A percentile compares a stretch with the other conserved stretches of the same genome.
These are phyloP conservation scores for Baryphthengus martii DNA, from an alignment of 2,113 vertebrate species.

Conservation along the genomic window DNA sequence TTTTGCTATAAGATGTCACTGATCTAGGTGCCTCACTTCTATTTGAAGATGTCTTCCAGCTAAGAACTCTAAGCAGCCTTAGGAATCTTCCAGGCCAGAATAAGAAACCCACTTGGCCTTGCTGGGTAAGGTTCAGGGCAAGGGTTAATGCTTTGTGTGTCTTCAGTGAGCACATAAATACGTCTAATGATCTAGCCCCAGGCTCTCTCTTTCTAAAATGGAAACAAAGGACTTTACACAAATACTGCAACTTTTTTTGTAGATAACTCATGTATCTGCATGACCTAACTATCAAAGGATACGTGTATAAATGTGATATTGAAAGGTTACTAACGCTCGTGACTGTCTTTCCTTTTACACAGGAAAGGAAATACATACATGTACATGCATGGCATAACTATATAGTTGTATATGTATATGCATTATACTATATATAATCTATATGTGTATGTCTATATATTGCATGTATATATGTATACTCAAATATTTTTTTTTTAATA, in stretches of 20 bases:
- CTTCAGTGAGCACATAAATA: rapidly evolving
- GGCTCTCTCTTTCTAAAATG: not conserved
- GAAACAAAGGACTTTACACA: not conserved
- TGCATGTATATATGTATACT: not conserved
- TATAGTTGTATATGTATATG: not conserved
- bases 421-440: not conserved
- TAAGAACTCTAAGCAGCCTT: not conserved
- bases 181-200: not conserved
- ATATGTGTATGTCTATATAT: not conserved
- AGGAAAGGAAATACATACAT: not conserved
- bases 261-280: not conserved
- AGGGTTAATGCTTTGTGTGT: not conserved
- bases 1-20: not conserved
- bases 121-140: not conserved
- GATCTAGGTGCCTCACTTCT: not conserved
- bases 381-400: not conserved
- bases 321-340: not conserved
- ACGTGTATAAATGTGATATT: not conserved
- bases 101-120: not conserved
- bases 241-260: not conserved
- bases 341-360: not conserved
- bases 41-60: not conserved
- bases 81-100: not conserved
- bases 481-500: not conserved
- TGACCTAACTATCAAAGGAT: not conserved